Evolutionary conservation across 2,113 vertebrate genomes (phyloP), one percentile per base, ranked within the genome.

Genomic region (Lethenteron camtschaticum): DNA sequence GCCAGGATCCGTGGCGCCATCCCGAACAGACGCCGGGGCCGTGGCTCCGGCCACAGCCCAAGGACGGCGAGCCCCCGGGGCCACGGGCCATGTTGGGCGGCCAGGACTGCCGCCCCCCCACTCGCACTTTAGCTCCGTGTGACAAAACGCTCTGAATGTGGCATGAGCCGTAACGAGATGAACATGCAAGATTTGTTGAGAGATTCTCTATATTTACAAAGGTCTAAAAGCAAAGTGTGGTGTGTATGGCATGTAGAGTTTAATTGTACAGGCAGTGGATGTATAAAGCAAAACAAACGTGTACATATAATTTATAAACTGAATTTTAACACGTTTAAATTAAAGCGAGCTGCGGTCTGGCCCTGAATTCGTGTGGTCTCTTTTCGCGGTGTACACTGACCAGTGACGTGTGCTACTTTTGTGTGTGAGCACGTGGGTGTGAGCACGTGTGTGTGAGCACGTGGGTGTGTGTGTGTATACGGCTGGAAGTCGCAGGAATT

Each of bases 231-330:
- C 63, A 66, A 66, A 16, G 24, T 66, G n/a, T 66, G 63, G 10
- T 11, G n/a, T 16, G n/a, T 66, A 66, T 66, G 63, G 24, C 63
- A 11, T 66, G 63, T 24, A 9, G 63, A 16, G 63, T 66, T 66
- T n/a, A 66, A 66, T 16, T 66, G 63, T 66, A 66, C 63, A 66
- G n/a, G n/a, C 24, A 9, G 63, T 66, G n/a, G n/a, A 24, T 66
- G 41, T 41, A 41, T 41, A 41, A 41, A 41, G 41, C 41, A 41
- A 41, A 66, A 66, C n/a, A 24, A 66, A n/a, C n/a, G 24, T 66
- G 63, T 66, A 66, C 63, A 66, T 66, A 66, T 66, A 66, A 66
- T 66, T 66, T 66, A 66, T 66, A 16, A 24, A 66, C 24, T 66
- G 63, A 66, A 24, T 16, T 66, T 66, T 24, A 66, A 66, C n/a